phyloP scores from a whole-genome alignment of 2,113 vertebrate genomes.

The Copsychus sechellarum region DNA sequence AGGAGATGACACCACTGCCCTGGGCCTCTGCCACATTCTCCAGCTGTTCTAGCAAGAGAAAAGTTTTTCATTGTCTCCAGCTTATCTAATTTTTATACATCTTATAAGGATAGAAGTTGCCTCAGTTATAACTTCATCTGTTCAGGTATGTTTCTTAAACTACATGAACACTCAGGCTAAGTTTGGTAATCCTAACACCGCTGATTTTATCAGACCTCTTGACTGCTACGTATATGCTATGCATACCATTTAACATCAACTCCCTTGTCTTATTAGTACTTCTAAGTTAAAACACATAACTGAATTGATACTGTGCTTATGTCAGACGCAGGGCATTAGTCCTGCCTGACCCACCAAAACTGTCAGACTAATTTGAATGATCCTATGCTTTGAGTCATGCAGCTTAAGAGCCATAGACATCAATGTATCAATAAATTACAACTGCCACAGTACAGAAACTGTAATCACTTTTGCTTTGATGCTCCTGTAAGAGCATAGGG shows the following conservation, averaged over 20 bases:
- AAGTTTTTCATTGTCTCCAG: background rate
- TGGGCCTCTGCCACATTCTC: accelerated
- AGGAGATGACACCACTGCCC: background rate
- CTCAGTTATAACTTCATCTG: background rate
- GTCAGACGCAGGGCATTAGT: background rate
- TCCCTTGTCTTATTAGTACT: background rate
- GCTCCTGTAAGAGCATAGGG: background rate
- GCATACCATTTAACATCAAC: background rate
- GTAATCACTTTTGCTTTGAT: background rate
- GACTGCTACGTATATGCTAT: background rate
- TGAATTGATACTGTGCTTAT: background rate
- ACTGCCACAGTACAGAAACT: background rate
- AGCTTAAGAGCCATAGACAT: background rate
- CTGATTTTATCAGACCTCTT: background rate
- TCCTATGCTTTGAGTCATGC: background rate
- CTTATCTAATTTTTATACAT: background rate
- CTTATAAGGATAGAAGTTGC: background rate
- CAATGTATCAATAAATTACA: background rate
- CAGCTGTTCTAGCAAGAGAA: accelerated
- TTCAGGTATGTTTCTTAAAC: background rate
- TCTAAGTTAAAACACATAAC: background rate
- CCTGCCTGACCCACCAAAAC: background rate
- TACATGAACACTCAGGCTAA: background rate
- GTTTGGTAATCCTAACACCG: background rate
- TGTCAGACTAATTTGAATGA: background rate